phyloP scores from a whole-genome alignment of 2,888 invertebrate genomes.

The Coleophora flavipennella region DNA sequence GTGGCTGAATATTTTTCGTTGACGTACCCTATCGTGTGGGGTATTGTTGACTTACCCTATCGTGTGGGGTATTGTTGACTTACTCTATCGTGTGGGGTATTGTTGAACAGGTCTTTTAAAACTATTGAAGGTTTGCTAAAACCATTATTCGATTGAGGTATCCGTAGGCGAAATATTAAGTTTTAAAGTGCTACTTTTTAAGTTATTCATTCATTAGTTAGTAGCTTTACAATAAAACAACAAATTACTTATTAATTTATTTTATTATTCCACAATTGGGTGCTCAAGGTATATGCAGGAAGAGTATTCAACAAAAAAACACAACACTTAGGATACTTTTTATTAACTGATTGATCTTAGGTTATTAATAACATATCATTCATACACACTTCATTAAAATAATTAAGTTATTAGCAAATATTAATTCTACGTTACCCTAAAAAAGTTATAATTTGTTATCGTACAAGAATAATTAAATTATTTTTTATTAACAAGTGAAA shows the following conservation, averaged over 20 bases:
- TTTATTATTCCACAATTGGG: slow-evolving; percentile 40
- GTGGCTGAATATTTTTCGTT: too few relatives aligned
- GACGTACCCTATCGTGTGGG: too few relatives aligned
- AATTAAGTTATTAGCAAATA: slow-evolving; percentile 27
- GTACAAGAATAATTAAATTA: slow-evolving; percentile 14
- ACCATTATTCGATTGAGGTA: too few relatives aligned
- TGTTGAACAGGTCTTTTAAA: too few relatives aligned
- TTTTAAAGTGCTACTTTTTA: too few relatives aligned
- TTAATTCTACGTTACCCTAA: slow-evolving; percentile 35
- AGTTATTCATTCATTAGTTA: too few relatives aligned
- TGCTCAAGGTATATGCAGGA: slow-evolving; percentile 21
- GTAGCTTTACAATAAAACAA: slow-evolving; percentile 44
- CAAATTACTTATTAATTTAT: slow-evolving; percentile 30
- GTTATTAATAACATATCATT: slow-evolving; percentile 21
- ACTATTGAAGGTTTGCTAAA: too few relatives aligned
- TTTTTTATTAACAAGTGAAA: slow-evolving; percentile 31
- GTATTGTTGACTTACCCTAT: too few relatives aligned
- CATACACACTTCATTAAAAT: slow-evolving; percentile 19
- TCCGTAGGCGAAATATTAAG: too few relatives aligned
- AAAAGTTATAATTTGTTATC: slow-evolving; percentile 29
- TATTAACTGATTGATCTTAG: slow-evolving; percentile 28
- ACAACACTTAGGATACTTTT: slow-evolving; percentile 35
- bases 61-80: too few relatives aligned
- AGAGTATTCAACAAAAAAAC: slow-evolving; percentile 26
- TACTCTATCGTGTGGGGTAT: too few relatives aligned